Base-by-base conservation (phyloP, 2,113 vertebrate genomes). In the Saccopteryx leptura region DNA sequence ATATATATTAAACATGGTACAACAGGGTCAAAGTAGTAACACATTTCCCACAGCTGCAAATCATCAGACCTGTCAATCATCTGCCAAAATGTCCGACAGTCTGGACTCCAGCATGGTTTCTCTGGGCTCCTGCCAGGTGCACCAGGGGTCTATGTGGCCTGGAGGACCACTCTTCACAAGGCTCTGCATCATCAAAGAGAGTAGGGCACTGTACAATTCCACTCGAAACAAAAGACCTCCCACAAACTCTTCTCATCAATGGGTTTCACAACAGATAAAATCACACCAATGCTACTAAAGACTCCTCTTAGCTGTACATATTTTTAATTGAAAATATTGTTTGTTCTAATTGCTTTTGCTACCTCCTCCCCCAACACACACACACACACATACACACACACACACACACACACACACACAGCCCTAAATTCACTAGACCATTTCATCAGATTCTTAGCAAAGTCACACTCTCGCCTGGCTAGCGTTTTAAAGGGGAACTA, bases 11-110 rank as follows among this genome's bases (percentile, higher is more conserved):
- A 98, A 97, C 94, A 92, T 93, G 96, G 94, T 85, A 97, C 95
- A 94, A n/a, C 39, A 94, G 98, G 97, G 97, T 96, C 97, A 98
- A 98, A 98, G 98, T 96, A 97, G 96, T 82, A 89, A 95, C 95
- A 96, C 97, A 86, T 89, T 58, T 88, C 85, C 97, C 91, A 97
- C 95, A 94, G 96, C 98, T 98, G 97, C 89, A 3, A 68, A 96
- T 91, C 84, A 83, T 97, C 87, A 86, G 39, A 95, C 52, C 84
- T 84, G 65, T 94, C 95, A 82, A 65, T 79, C 92, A 96, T 84
- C 96, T 82, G 97, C 96, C 94, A 95, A 95, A 95, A 90, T n/a
- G 90, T 69, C 90, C 94, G 96, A 79, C 96, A 95, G 90, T 80
- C 71, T 93, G 94, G 88, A 68, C 96, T 93, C 93, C 61, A 60